phyloP scores from a whole-genome alignment of 2,113 vertebrate species.

The Indicator indicator region DNA sequence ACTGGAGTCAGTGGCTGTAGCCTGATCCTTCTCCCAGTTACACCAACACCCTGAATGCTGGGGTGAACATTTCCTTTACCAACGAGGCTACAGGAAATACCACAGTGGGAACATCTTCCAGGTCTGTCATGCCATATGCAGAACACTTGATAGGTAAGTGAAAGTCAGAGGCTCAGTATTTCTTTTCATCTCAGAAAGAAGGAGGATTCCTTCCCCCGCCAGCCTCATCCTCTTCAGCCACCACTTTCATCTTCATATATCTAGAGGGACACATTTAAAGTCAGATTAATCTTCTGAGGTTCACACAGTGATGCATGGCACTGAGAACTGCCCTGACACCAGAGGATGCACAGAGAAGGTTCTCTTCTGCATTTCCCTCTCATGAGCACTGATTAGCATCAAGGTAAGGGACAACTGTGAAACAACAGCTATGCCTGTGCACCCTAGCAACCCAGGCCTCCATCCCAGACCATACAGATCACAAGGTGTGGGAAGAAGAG shows the following conservation, averaged over 20 bases:
- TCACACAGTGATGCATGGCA: not conserved
- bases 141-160: not conserved
- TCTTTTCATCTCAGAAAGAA: not conserved
- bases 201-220: not conserved
- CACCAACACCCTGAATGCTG: not conserved
- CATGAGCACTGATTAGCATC: not conserved
- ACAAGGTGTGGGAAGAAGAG: not conserved
- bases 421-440: not conserved
- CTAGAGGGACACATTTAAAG: not conserved
- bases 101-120: not conserved
- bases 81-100: not conserved
- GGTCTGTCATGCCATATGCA: rapidly evolving
- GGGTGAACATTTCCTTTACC: not conserved
- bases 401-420: not conserved
- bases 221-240: not conserved
- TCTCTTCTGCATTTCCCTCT: not conserved
- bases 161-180: not conserved
- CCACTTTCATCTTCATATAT: not conserved
- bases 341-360: not conserved
- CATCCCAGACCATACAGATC: not conserved
- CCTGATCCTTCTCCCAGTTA: not conserved
- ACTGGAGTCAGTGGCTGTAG: not conserved
- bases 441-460: not conserved
- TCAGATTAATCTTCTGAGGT: not conserved
- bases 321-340: not conserved